Percentiles rank a stretch among this genome's conserved stretches.
Evolutionary conservation across 2,113 vertebrate genomes (phyloP).

Genomic region (Bucco capensis): DNA sequence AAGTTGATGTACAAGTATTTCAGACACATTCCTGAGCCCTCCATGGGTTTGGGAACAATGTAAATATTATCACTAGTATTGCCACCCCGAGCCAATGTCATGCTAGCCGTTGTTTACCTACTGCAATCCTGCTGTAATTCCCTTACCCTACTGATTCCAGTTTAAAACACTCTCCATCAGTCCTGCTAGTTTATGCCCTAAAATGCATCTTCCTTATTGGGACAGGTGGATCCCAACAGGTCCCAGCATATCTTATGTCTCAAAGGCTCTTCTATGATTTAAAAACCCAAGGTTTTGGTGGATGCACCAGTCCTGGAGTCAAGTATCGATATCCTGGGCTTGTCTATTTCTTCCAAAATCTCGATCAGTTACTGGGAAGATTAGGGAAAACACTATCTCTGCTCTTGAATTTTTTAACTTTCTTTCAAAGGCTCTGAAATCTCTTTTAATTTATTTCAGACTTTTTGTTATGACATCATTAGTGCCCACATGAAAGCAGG

Average conservation of each 20-base stretch:
- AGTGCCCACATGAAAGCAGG: neutral
- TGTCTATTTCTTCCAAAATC: neutral
- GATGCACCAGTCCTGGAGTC: neutral
- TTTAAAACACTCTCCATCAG: neutral
- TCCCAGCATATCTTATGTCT: neutral
- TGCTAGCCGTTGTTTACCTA: neutral
- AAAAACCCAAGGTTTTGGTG: neutral
- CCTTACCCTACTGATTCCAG: no score
- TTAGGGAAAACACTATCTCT: neutral
- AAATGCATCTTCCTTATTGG: neutral
- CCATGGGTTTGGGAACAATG: no score
- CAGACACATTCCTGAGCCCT: no score
- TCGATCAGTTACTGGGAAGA: neutral
- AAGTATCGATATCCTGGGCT: neutral
- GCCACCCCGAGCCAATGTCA: neutral
- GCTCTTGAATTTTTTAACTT: neutral
- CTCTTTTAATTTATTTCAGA: neutral
- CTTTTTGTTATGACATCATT: neutral
- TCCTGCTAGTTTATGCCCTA: neutral
- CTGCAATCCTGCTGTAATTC: neutral
- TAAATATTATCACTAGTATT: neutral
- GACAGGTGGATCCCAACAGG: neutral
- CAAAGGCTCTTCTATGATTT: neutral
- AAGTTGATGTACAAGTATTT: no score
- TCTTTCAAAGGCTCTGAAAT: neutral